Base-by-base conservation (phyloP, 2,888 invertebrate genomes). In the Pammene fasciana region DNA sequence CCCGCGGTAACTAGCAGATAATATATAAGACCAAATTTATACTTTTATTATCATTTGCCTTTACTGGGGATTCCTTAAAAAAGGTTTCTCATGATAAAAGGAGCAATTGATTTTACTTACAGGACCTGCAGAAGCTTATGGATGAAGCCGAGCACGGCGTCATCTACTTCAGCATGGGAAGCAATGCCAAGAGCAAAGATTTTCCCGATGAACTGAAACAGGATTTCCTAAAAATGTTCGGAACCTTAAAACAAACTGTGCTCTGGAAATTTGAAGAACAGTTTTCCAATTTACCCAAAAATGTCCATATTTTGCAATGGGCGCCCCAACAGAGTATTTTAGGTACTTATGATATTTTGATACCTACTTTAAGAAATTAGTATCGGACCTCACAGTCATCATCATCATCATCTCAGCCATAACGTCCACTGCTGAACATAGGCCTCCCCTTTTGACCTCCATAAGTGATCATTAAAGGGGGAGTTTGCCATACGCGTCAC, bases 151-250 rank as follows among this genome's bases (percentile, higher is more conserved):
- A 80, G 46, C 67, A 90, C 48, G 93, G 93, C 0, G 86, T 90
- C 0, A 86, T 93, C 65, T 89, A 85, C 77, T 92, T 93, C 75
- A 92, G 92, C 65, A 78, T 93, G 82, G 93, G 93, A 0, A 84
- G 89, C 0, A 87, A 84, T 52, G 73, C 89, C 34, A 82, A 85
- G 59, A 86, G 87, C 61, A 83, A 82, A n/a, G 75, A 81, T 0
- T 77, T 92, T 70, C 84, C 90, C 0, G 73, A 75, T 0, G 72
- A 81, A 18, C 54, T 82, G 13, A 84, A 82, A 50, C 67, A 73
- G 36, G 75, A 74, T 0, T 71, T 93, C 0, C 52, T 92, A 0
- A 78, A 82, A 13, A 79, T 85, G 6, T 90, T 93, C 52, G 79
- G 82, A 5, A 75, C 74, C 41, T 72, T 93, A 34, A 88, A 89